Evolutionary conservation across 2,888 invertebrate species (phyloP).

Genomic region (Diarsia mendica): DNA sequence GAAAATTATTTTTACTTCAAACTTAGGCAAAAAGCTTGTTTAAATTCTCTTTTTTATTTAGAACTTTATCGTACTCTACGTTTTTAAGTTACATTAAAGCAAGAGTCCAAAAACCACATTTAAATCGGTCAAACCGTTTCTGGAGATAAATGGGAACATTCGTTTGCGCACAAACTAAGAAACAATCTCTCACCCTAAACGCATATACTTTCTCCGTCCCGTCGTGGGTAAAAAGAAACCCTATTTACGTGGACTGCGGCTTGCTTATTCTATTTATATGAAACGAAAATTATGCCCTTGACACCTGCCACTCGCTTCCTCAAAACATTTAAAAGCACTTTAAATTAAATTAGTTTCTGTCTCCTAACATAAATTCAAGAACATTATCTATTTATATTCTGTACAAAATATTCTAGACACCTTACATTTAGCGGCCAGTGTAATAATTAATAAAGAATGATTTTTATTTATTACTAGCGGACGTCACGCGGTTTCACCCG

Average conservation of each 20-base stretch:
- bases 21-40: neutral
- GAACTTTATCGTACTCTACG: neutral
- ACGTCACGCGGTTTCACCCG: no score
- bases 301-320: neutral
- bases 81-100: neutral
- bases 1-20: neutral
- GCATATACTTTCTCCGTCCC: no score
- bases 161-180: neutral
- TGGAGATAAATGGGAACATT: no score
- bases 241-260: neutral
- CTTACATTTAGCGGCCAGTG: slow-evolving; percentile 14
- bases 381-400: slow-evolving; percentile 29
- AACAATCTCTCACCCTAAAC: no score
- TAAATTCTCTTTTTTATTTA: neutral
- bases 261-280: neutral
- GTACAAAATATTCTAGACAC: neutral
- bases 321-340: slow-evolving; percentile 24
- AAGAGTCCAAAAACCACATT: no score
- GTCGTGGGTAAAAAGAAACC: neutral
- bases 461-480: no score
- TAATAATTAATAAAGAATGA: no score
- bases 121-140: no score
- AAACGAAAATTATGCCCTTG: neutral
- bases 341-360: slow-evolving; percentile 16
- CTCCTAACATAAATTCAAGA: slow-evolving; percentile 10